A percentile compares a stretch with the other conserved stretches of the same genome.
phyloP scores from a whole-genome alignment of 2,113 vertebrate species.

The Callithrix jacchus region DNA sequence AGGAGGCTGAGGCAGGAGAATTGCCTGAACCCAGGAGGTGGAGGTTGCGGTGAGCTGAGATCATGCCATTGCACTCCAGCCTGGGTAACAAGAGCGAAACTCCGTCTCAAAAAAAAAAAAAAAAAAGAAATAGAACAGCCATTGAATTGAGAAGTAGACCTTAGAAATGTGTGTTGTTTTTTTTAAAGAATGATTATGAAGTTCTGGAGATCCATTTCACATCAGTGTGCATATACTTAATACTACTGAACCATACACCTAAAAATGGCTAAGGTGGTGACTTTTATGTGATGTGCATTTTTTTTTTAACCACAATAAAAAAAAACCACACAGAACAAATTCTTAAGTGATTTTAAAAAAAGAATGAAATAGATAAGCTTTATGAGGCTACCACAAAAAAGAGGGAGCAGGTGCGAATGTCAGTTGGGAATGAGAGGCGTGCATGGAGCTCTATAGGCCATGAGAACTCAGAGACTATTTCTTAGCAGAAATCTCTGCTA shows the following conservation, averaged over 20 bases:
- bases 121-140: neutral
- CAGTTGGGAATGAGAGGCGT: accelerated
- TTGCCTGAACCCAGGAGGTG: too few species aligned
- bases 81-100: too few species aligned
- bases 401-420: neutral
- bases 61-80: too few species aligned
- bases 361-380: neutral
- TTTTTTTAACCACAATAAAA: neutral
- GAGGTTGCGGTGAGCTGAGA: too few species aligned
- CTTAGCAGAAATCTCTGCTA: neutral
- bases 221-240: neutral
- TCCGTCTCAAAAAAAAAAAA: too few species aligned
- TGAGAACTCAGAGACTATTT: neutral
- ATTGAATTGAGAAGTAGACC: neutral
- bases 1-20: too few species aligned
- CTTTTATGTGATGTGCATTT: neutral
- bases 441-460: neutral
- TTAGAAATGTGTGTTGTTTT: too few species aligned
- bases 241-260: neutral
- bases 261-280: neutral
- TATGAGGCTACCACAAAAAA: neutral
- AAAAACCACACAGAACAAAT: neutral
- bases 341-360: neutral
- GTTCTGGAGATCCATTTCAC: neutral
- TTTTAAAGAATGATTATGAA: neutral